phyloP scores from a whole-genome alignment of 2,113 vertebrate genomes.

The Gambusia affinis region DNA sequence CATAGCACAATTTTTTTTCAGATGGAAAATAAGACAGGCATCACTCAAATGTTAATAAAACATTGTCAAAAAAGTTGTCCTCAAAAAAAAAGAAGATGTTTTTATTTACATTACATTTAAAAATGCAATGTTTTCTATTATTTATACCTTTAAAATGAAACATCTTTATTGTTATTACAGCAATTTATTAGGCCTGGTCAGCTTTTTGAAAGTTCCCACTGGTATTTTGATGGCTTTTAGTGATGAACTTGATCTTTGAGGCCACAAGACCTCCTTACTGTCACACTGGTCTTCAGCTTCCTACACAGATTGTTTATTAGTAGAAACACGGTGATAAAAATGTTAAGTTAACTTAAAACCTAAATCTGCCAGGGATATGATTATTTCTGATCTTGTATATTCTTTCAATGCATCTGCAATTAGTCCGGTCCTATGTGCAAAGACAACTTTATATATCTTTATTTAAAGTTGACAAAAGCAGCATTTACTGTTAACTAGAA shows the following conservation, averaged over 20 bases:
- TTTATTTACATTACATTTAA: background rate
- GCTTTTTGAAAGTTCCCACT: background rate
- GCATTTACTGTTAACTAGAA: constrained; percentile 37
- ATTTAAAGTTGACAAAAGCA: constrained; percentile 60
- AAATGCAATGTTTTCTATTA: background rate
- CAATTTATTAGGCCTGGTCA: background rate
- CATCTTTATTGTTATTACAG: background rate
- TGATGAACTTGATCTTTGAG: background rate
- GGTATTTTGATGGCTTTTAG: background rate
- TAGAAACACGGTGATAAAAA: background rate
- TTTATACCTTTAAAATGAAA: background rate
- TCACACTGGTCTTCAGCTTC: no score
- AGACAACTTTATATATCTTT: constrained; percentile 51
- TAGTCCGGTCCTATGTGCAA: constrained; percentile 41
- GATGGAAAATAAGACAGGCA: background rate
- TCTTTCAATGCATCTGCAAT: background rate
- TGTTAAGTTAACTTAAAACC: background rate
- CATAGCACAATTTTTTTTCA: background rate
- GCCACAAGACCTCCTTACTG: no score
- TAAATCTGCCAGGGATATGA: background rate
- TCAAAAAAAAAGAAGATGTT: background rate
- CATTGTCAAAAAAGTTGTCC: no score
- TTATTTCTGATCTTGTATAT: background rate
- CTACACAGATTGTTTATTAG: no score
- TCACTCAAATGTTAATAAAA: no score